phyloP scores from a whole-genome alignment of 1,140 invertebrate genomes.

The Drosophila lacteicornis region DNA sequence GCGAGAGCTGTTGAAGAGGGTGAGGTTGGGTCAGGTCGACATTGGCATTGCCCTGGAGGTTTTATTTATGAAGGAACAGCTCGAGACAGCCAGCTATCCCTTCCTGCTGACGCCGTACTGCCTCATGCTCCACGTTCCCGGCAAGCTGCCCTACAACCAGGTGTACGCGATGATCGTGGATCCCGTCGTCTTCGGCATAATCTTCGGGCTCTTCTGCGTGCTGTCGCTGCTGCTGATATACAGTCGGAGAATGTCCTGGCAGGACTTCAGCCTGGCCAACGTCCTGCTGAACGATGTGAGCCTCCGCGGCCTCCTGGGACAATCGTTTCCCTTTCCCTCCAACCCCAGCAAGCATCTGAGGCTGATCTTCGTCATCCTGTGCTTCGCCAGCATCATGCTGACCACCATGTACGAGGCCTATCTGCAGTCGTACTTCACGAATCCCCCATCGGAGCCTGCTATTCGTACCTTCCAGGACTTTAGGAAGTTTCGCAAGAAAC shows the following conservation, averaged over 20 bases:
- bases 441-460: slow-evolving; percentile 25
- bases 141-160: slow-evolving; percentile 34
- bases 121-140: slow-evolving; percentile 58
- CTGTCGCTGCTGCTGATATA: slow-evolving; percentile 60
- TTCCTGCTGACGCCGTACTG: slow-evolving; percentile 48
- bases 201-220: slow-evolving; percentile 38
- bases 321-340: slow-evolving; percentile 48
- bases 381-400: slow-evolving; percentile 52
- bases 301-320: slow-evolving; percentile 63
- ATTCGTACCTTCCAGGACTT: slow-evolving; percentile 37
- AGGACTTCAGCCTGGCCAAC: slow-evolving; percentile 25
- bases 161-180: slow-evolving; percentile 50
- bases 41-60: slow-evolving; percentile 22
- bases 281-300: slow-evolving; percentile 59
- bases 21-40: slow-evolving; percentile 31
- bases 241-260: slow-evolving; percentile 32
- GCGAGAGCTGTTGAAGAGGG: background rate
- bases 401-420: slow-evolving; percentile 69
- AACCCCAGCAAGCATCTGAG: slow-evolving; percentile 34
- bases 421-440: slow-evolving; percentile 50
- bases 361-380: slow-evolving; percentile 40
- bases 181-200: slow-evolving; percentile 13
- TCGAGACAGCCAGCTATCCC: slow-evolving; percentile 47
- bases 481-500: background rate
- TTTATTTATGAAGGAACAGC: background rate